Evolutionary conservation across 2,888 invertebrate species (phyloP).

Genomic region (Campoplex nolae): DNA sequence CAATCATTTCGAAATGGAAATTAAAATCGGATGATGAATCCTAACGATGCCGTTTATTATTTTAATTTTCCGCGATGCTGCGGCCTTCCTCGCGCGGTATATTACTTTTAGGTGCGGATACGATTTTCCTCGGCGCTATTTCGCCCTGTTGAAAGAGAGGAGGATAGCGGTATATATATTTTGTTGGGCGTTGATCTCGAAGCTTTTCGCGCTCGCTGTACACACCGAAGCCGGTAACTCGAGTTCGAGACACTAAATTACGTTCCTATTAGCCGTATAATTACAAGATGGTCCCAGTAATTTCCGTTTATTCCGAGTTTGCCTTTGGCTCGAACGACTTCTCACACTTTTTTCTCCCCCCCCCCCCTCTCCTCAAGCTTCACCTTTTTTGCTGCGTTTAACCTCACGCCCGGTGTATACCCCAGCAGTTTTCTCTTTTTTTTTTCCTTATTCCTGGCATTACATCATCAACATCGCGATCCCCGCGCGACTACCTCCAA

Average conservation of each 20-base stretch:
- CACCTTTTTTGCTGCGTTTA: constrained; percentile 28
- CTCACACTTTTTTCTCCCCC: constrained; percentile 10
- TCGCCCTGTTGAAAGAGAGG: constrained; percentile 14
- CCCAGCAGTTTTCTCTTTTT: not conserved
- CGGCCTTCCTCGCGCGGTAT: not conserved
- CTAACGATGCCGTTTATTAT: constrained; percentile 85
- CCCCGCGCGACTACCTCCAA: constrained; percentile 7
- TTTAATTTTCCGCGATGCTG: constrained; percentile 83
- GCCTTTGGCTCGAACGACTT: constrained; percentile 62
- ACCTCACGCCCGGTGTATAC: not conserved
- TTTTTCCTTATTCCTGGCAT: constrained; percentile 3
- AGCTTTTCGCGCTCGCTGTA: constrained; percentile 6
- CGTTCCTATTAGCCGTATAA: constrained; percentile 85
- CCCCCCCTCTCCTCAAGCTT: not conserved
- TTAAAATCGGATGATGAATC: constrained; percentile 85
- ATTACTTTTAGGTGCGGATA: constrained; percentile 34
- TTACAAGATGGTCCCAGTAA: constrained; percentile 85
- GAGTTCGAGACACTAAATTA: constrained; percentile 85
- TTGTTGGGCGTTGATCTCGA: constrained; percentile 70
- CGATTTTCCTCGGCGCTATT: constrained; percentile 58
- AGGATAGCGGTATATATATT: constrained; percentile 48
- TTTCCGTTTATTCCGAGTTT: constrained; percentile 83
- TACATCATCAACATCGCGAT: constrained; percentile 59
- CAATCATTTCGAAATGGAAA: constrained; percentile 85
- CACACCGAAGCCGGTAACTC: constrained; percentile 78